These are phyloP conservation scores for Catharus bicknelli DNA, from an alignment of 2,113 vertebrate genomes.

Conservation along the genomic window DNA sequence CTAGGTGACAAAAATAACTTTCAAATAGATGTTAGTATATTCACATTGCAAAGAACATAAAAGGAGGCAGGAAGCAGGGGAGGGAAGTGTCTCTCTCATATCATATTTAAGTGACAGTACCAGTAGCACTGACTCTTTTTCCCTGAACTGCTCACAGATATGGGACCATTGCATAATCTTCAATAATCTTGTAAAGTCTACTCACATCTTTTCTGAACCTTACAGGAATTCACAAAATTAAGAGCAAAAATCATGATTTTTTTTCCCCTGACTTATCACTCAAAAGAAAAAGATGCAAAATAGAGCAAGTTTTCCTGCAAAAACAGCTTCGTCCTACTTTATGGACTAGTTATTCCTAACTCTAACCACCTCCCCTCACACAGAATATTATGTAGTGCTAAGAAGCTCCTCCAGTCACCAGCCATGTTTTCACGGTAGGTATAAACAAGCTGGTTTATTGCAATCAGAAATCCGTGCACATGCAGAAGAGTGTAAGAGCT, in stretches of 20 bases:
- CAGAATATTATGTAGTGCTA: slow-evolving; percentile 58
- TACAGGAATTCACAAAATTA: slow-evolving; percentile 42
- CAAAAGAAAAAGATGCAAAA: slow-evolving; percentile 45
- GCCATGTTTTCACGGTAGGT: not conserved
- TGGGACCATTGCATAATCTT: slow-evolving; percentile 52
- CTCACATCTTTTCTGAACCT: not conserved
- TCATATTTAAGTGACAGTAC: slow-evolving; percentile 67
- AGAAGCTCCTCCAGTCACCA: slow-evolving; percentile 23
- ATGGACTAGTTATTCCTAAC: slow-evolving; percentile 45
- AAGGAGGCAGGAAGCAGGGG: slow-evolving; percentile 76
- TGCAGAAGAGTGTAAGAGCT: not conserved
- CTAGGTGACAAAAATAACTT: slow-evolving; percentile 73
- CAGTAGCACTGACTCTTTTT: slow-evolving; percentile 35
- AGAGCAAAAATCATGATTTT: not conserved
- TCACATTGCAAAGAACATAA: slow-evolving; percentile 72
- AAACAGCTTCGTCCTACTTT: slow-evolving; percentile 54
- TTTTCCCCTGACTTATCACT: not conserved
- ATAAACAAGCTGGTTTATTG: not conserved
- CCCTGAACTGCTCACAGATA: not conserved
- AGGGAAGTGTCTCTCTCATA: slow-evolving; percentile 66
- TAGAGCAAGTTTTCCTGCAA: slow-evolving; percentile 21
- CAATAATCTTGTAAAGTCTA: slow-evolving; percentile 23
- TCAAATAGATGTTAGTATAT: slow-evolving; percentile 58
- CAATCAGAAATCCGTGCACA: not conserved
- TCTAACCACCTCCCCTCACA: slow-evolving; percentile 32